Conservation (phyloP, 1,140 invertebrate genomes). For the Calliopsis andreniformis region DNA sequence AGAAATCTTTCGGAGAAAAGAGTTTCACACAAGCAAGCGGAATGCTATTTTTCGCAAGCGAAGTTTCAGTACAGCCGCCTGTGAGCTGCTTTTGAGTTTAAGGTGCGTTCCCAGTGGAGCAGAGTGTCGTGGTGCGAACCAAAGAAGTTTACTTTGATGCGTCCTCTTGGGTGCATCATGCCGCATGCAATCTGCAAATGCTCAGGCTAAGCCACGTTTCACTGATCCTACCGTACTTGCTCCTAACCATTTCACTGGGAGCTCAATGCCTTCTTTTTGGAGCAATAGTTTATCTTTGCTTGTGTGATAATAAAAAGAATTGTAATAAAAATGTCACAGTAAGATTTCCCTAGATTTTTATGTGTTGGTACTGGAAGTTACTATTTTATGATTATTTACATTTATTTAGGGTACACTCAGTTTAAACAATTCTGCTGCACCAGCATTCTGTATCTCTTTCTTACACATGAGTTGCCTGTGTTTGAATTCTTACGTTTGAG, state of each 20-base stretch:
- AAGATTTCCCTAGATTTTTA: background rate
- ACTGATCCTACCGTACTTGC: background rate
- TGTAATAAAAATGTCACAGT: too few species aligned
- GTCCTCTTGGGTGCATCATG: constrained; percentile 13
- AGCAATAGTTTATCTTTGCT: background rate
- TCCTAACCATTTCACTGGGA: too few species aligned
- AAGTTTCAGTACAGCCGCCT: constrained; percentile 1
- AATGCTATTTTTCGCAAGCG: background rate
- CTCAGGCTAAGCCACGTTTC: constrained; percentile 15
- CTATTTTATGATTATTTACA: too few species aligned
- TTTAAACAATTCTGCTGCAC: too few species aligned
- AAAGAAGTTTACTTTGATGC: constrained; percentile 46
- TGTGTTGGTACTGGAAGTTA: background rate
- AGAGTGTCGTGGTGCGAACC: constrained; percentile 32
- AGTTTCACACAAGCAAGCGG: constrained; percentile 8
- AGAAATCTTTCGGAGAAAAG: background rate
- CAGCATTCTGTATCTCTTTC: too few species aligned
- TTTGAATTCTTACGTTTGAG: too few species aligned
- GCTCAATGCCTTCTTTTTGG: too few species aligned
- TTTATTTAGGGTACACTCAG: too few species aligned
- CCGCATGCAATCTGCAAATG: constrained; percentile 44
- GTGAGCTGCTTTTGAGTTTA: background rate
- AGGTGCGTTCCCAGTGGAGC: constrained; percentile 4
- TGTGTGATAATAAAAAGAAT: too few species aligned
- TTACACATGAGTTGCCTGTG: too few species aligned